Evolutionary conservation across 2,797 vertebrate genomes (phyloP), one percentile per base, ranked within the genome.

Genomic region (Spheniscus humboldti): DNA sequence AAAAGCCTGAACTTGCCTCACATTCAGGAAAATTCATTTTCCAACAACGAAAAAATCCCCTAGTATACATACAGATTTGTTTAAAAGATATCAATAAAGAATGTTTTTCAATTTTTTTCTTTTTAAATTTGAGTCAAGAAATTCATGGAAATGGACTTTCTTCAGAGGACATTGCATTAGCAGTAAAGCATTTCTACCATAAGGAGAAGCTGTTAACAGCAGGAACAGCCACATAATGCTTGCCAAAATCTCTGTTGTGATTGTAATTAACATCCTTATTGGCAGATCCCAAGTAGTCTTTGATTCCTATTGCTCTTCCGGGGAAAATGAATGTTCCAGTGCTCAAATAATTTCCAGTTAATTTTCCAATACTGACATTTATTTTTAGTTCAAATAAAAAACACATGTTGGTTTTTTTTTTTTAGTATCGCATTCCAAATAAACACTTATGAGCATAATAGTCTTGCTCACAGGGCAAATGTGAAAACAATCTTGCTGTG

Each of bases 371-470:
- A n/a, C 18, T 69, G 55, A 43, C 6, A 24, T 41, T 67, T 68
- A 17, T 24, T 77, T 81, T 77, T 56, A 85, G 11, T 73, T 63
- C 3, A 35, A 35, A 80, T 39, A 20, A 80, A 43, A 39, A 11
- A 0, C 2, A 13, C 0, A 0, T 35, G 35, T 35, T 35, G 16
- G 3, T 0, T 10, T 43, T 5, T 10, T 43, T 5, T 28, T 43
- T 16, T 28, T n/a, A 31, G 9, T 66, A 7, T 52, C 37, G 7
- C 25, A 35, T 56, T 83, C 10, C 13, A 37, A 9, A 22, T 37
- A 59, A 72, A n/a, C 5, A 17, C 11, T 43, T 35, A 24, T 6
- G 7, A 22, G 10, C 22, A 4, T 55, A 45, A n/a, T 8, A 67
- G 13, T 25, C 31, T 68, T 80, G 39, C 4, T 50, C 3, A 59